Conservation (phyloP, 2,797 vertebrate genomes). For the Sciaenops ocellatus region DNA sequence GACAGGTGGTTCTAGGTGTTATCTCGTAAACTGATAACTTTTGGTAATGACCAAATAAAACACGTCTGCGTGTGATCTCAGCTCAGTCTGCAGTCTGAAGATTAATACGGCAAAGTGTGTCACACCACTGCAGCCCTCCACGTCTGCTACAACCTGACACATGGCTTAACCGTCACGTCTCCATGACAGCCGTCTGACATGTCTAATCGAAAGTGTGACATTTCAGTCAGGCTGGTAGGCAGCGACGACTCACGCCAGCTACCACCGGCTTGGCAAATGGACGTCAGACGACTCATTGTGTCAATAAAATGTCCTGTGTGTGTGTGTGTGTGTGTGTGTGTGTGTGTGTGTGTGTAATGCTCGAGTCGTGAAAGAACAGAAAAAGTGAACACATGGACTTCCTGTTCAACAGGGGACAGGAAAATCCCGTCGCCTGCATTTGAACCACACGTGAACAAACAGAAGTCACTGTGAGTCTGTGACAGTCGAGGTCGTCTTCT, state of each 20-base stretch:
- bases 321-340: not conserved
- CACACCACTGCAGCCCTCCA: not conserved
- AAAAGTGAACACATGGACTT: conserved; percentile 5
- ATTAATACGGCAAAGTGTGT: not conserved
- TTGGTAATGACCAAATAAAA: too few relatives aligned
- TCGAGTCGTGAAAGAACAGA: not conserved
- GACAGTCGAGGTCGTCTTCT: too few relatives aligned
- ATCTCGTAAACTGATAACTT: not conserved
- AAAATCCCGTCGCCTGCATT: conserved; percentile 9
- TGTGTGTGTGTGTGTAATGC: not conserved
- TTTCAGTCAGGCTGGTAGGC: conserved; percentile 24
- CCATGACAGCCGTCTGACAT: conserved; percentile 43
- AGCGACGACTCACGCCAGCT: not conserved
- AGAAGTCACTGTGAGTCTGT: not conserved
- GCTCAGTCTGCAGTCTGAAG: conserved; percentile 4
- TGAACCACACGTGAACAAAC: not conserved
- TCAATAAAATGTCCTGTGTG: not conserved
- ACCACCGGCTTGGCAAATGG: not conserved
- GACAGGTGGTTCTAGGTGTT: not conserved
- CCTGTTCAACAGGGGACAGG: conserved; percentile 1
- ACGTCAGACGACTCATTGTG: not conserved
- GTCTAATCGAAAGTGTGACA: conserved; percentile 33
- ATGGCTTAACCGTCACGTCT: conserved; percentile 6
- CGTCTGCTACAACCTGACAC: conserved; percentile 5
- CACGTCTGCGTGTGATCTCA: not conserved